Conservation (phyloP, 2,888 invertebrate genomes). For the Gisinianus flammeolus region DNA sequence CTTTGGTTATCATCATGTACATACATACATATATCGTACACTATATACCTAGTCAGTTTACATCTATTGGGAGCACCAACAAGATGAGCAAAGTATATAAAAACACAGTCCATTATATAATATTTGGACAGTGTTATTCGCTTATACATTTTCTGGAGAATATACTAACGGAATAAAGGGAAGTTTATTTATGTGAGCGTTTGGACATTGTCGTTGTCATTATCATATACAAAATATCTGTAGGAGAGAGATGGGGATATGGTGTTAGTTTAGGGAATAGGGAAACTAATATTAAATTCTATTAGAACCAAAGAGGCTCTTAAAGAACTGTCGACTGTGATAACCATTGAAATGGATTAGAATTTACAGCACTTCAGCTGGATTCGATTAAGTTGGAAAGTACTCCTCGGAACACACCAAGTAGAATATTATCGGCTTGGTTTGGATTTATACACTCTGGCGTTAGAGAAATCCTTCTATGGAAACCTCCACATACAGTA, state of each 20-base stretch:
- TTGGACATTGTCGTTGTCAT: too few relatives aligned
- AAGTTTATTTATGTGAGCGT: too few relatives aligned
- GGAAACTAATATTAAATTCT: conserved; percentile 16
- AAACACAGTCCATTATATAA: too few relatives aligned
- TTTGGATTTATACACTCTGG: background rate
- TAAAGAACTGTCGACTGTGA: conserved; percentile 9
- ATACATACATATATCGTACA: background rate
- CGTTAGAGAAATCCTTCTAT: too few relatives aligned
- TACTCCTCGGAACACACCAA: background rate
- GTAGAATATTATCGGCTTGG: background rate
- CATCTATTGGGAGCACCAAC: too few relatives aligned
- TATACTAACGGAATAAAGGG: too few relatives aligned
- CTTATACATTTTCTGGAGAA: too few relatives aligned
- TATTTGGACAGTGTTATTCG: too few relatives aligned
- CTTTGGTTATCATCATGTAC: background rate
- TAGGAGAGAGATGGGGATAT: background rate
- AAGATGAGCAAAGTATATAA: too few relatives aligned
- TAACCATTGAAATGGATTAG: background rate
- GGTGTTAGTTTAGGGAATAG: too few relatives aligned
- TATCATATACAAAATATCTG: background rate
- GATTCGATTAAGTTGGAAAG: conserved; percentile 9
- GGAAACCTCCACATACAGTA: too few relatives aligned
- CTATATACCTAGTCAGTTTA: background rate
- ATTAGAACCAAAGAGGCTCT: conserved; percentile 1
- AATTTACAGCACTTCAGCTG: conserved; percentile 6